These are phyloP conservation scores for Alca torda DNA, from an alignment of 2,797 vertebrate genomes.

Conservation along the genomic window DNA sequence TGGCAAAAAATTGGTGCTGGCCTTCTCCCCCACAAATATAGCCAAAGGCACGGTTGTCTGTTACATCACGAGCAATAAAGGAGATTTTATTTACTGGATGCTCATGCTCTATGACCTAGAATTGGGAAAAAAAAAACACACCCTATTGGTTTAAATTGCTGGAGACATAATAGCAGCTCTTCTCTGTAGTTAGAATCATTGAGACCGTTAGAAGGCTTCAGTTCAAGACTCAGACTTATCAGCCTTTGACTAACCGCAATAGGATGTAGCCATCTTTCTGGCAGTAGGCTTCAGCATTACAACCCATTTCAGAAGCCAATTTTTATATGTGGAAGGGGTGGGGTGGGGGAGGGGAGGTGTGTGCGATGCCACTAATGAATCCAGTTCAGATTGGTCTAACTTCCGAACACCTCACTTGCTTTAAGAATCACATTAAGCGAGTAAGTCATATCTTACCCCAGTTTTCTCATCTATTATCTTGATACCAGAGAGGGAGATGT, in stretches of 20 bases:
- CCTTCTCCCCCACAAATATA: slow-evolving; percentile 96
- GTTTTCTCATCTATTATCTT: slow-evolving; percentile 96
- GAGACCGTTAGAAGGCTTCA: neutral
- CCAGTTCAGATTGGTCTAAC: neutral
- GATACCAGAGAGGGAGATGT: slow-evolving; percentile 93
- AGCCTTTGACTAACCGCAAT: neutral
- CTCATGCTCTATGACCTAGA: slow-evolving; percentile 95
- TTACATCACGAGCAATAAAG: slow-evolving; percentile 97
- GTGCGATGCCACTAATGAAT: neutral
- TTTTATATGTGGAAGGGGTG: neutral
- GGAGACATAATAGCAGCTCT: neutral
- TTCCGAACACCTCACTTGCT: neutral
- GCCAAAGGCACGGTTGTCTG: slow-evolving; percentile 94
- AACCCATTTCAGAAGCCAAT: neutral
- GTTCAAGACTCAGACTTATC: neutral
- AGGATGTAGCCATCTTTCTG: neutral
- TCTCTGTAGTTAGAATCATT: neutral
- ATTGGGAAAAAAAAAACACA: neutral
- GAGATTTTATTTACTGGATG: slow-evolving; percentile 95
- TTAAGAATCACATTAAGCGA: neutral
- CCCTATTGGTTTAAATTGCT: neutral
- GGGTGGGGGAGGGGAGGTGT: too few relatives aligned
- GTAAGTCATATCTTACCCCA: slow-evolving; percentile 82
- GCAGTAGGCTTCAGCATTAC: neutral
- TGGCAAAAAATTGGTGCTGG: slow-evolving; percentile 97